Evolutionary conservation across 2,113 vertebrate genomes (phyloP).

Genomic region (Aix galericulata): DNA sequence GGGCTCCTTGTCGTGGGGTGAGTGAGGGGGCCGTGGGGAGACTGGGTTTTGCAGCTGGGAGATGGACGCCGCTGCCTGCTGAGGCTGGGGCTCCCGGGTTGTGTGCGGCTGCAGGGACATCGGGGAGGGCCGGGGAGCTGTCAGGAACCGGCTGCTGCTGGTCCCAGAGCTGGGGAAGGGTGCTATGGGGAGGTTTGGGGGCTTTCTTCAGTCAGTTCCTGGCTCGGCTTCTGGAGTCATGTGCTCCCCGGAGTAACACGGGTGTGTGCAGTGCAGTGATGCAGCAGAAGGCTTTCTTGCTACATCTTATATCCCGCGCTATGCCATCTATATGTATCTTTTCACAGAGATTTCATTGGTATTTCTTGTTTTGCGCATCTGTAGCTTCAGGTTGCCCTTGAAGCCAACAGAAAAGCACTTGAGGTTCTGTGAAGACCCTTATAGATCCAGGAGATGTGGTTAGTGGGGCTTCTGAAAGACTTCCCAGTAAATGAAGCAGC

Average conservation of each 20-base stretch:
- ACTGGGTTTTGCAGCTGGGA: too few species aligned
- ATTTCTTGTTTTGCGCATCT: neutral
- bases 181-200: accelerated
- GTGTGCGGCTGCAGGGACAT: neutral
- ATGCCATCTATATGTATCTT: neutral
- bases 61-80: too few species aligned
- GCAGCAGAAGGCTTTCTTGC: neutral
- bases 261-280: accelerated
- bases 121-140: neutral
- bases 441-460: neutral
- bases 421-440: neutral
- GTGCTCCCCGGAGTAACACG: neutral
- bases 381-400: neutral
- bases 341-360: neutral
- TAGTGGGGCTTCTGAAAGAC: neutral
- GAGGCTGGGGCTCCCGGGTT: too few species aligned
- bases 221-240: accelerated
- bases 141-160: neutral
- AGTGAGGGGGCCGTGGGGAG: slow-evolving; percentile 1
- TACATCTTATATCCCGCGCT: accelerated
- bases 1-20: slow-evolving; percentile 71
- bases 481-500: neutral
- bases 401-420: neutral
- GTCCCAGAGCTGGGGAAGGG: neutral
- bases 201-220: accelerated